Evolutionary conservation across 2,113 vertebrate genomes (phyloP), one percentile per base, ranked within the genome.

Genomic region (Periophthalmus modestus): DNA sequence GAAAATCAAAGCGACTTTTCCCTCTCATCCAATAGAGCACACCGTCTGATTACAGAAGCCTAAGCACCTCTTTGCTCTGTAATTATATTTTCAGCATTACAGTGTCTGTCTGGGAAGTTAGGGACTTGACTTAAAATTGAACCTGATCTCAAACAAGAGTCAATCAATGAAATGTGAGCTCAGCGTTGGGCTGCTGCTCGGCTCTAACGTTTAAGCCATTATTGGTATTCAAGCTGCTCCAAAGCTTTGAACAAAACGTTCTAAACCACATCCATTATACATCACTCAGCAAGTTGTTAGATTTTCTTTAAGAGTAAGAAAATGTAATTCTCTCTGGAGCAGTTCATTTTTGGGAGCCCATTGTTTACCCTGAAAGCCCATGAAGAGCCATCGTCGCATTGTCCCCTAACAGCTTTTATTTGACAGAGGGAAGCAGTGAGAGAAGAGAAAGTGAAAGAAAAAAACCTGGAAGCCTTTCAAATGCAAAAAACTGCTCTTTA

Each of bases 331-430:
- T 94, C 93, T 94, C 89, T 86, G 91, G 85, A 89, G 91, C 89
- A 94, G 94, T 96, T 94, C 87, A 92, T 92, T 94, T 94, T 94
- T 94, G 88, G 85, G 82, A 85, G 82, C 82, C 93, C 88, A 95
- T 96, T 96, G 94, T 97, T 94, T 92, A 85, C 91, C 89, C 93
- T 95, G 94, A 97, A 93, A 93, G 93, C 94, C 95, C 95, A 94
- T 93, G 94, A 95, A 95, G 94, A 96, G 90, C 92, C 88, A 91
- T 90, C 73, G 82, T 81, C 91, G 92, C 91, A 93, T 93, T 96
- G 94, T 95, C 92, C 94, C 78, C 89, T 90, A 89, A 92, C 89
- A 94, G 95, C 95, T 96, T 97, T 97, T 95, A 93, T 93, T 93
- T 93, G 85, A 91, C 88, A 88, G 85, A 90, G 89, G 87, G 80